Conservation (phyloP, 2,113 vertebrate species). For the Lagopus muta region DNA sequence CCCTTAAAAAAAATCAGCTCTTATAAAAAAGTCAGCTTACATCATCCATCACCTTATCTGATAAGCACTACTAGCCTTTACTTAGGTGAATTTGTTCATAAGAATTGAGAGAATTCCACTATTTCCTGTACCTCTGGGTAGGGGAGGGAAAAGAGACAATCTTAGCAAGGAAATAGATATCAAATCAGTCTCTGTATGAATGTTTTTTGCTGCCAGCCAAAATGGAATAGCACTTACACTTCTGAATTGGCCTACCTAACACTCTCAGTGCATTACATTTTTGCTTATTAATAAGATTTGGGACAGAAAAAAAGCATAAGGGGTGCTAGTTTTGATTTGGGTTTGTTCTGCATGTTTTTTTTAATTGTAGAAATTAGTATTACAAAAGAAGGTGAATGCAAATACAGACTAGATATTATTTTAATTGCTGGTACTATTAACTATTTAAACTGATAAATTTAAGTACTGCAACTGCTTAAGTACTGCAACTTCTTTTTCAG, state of each 20-base stretch:
- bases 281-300: background rate
- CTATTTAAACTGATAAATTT: background rate
- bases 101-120: background rate
- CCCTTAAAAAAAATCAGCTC: background rate
- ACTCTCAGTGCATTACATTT: background rate
- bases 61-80: background rate
- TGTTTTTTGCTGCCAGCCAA: constrained; percentile 13
- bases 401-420: background rate
- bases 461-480: background rate
- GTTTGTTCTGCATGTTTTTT: background rate
- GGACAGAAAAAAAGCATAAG: background rate
- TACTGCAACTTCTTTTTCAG: background rate
- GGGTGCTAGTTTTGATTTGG: background rate
- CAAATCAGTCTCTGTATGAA: background rate
- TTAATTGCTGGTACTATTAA: background rate
- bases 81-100: background rate
- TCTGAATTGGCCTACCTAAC: background rate
- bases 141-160: background rate
- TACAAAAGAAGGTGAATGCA: background rate
- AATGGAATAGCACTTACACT: constrained; percentile 47
- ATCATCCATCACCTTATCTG: background rate
- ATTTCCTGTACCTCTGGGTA: background rate
- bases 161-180: background rate
- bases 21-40: background rate
- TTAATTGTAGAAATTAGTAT: background rate